Evolutionary conservation across 2,113 vertebrate species (phyloP).

Genomic region (Ovibos moschatus): DNA sequence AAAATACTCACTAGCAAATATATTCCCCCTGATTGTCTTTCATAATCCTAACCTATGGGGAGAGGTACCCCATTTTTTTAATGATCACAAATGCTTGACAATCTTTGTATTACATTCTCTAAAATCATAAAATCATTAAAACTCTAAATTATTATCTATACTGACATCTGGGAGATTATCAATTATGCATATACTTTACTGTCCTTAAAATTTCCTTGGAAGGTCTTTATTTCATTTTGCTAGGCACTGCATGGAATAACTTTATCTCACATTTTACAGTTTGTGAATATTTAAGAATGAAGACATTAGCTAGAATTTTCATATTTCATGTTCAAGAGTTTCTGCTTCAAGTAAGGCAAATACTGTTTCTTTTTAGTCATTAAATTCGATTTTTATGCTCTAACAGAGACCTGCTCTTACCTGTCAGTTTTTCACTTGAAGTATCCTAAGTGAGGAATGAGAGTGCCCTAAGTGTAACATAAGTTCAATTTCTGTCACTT

Average conservation of each 20-base stretch:
- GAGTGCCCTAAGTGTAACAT: constrained; percentile 42
- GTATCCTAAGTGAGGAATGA: constrained; percentile 40
- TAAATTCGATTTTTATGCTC: neutral
- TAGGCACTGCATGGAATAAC: neutral
- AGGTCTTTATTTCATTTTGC: neutral
- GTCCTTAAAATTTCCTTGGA: neutral
- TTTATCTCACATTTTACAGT: neutral
- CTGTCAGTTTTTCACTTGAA: constrained; percentile 36
- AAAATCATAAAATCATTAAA: constrained; percentile 9
- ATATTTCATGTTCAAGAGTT: neutral
- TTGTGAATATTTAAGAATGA: neutral
- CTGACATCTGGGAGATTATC: neutral
- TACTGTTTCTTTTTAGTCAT: neutral
- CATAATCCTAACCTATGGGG: neutral
- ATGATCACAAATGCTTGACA: neutral
- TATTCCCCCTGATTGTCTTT: neutral
- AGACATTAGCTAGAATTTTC: neutral
- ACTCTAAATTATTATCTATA: neutral
- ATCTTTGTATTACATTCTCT: neutral
- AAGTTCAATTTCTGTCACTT: constrained; percentile 63
- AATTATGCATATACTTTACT: neutral
- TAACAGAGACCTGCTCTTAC: neutral
- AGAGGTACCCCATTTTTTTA: neutral
- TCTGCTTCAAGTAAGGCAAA: constrained; percentile 22
- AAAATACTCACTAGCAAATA: neutral